Evolutionary conservation across 2,797 vertebrate species (phyloP), one percentile per base, ranked within the genome.

Genomic region (Uromys caudimaculatus): DNA sequence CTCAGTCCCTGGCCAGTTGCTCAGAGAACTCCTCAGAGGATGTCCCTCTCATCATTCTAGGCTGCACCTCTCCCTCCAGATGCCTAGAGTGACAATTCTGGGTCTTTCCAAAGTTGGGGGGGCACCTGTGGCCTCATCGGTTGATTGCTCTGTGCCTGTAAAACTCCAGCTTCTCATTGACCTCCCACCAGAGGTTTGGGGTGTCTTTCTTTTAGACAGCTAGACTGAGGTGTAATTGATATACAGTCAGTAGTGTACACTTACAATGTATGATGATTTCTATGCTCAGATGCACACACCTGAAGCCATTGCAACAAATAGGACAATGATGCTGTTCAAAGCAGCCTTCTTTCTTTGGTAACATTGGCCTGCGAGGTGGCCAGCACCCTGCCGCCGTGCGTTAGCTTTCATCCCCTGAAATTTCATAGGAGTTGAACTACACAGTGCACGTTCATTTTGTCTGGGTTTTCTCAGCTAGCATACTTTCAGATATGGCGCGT

Each of bases 401-500:
- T 89, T 75, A 60, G 21, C 64, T 77, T 50, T 19, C 6, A 17
- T 91, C 82, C 62, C 62, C 78, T 90, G 32, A 79, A 41, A 41
- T 54, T 79, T 14, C n/a, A 8, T 58, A 12, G 50, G 73, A 64
- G 76, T 67, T 29, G 24, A 64, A 60, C 29, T 14, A 1, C 44
- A 11, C 16, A 29, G 21, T 17, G 1, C 38, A 16, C 4, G 24
- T 4, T 41, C 60, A 90, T 64, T 91, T 52, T 47, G 19, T 71
- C 14, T 77, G n/a, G 2, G 69, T 90, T 90, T 50, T 69, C 86
- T 82, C 12, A 38, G 2, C 3, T 62, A 5, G 24, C 0, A 0
- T 60, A 44, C 27, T 89, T 85, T 95, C 93, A 73, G 58, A 93
- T 67, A 60, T 44, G 60, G 78, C 41, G 1, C 44, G 44, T 44